Base-by-base conservation (phyloP, 1,140 invertebrate genomes). In the Lordiphosa stackelbergi region DNA sequence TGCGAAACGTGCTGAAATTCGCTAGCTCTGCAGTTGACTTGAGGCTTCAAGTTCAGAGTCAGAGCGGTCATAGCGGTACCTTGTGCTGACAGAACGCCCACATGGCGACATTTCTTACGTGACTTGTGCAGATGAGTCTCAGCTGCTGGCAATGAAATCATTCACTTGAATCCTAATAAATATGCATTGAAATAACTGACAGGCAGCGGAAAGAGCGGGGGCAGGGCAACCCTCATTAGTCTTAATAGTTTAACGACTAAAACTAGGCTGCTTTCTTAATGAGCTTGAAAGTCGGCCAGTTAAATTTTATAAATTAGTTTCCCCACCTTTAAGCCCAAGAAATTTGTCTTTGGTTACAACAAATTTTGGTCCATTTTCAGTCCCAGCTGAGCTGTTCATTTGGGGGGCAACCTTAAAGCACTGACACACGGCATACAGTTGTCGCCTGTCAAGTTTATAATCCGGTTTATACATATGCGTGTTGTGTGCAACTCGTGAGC, bases 211-310 rank as follows among this genome's bases (percentile, higher is more conserved):
- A 5, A 13, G 31, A 7, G 31, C n/a, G 22, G 9, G 42, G 16
- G 2, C 2, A 13, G 46, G 36, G 9, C 43, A 54, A 79, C 75
- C 75, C 77, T 83, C 77, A 83, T 83, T 83, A 84, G 77, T 83
- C 69, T 83, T 83, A 83, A 83, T 83, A 73, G 77, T 69, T 66
- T 69, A 77, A 73, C 63, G 72, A 83, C 69, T 51, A 46, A 83
- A 58, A 68, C 54, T 52, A 52, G 45, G 40, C 58, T 38, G 55
- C 53, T 36, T 53, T 43, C 57, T 61, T 83, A 81, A 81, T 81
- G 77, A 74, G 74, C 68, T 53, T 40, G 53, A 41, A 57, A 55
- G 53, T 59, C 51, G 69, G 46, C 46, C 70, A 66, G 66, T 81
- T 71, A 65, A 56, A 79, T 75, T 71, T 64, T 71, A 79, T 81